Base-by-base conservation (phyloP, 2,797 vertebrate species). In the Sebastes baramenuke region DNA sequence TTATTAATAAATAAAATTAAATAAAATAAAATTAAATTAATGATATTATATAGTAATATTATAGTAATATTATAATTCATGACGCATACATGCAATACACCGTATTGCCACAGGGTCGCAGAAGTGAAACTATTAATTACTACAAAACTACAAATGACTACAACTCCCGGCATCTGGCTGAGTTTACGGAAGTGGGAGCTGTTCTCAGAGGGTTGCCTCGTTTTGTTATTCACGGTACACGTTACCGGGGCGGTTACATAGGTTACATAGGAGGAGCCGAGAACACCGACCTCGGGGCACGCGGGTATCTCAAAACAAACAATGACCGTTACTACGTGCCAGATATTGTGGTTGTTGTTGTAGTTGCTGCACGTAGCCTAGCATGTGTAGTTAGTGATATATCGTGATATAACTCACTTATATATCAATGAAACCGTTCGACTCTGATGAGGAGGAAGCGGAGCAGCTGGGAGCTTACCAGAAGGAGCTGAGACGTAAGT, bases 401-500 rank as follows among this genome's bases (percentile, higher is more conserved):
- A 61, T 0, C 6, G 24, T 52, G 2, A 80, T 67, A 36, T 25
- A 72, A 72, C 22, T 8, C 2, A 1, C 1, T 30, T 59, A 16
- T 4, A 10, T 9, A 61, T 56, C 30, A 79, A 96, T 96, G 95
- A 95, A 94, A 84, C 81, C 91, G 2, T 52, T 93, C 11, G 86
- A 94, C 13, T 94, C 94, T 7, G 95, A 95, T 0, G 93, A 95
- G 46, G 94, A 94, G 8, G 91, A 94, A 2, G 68, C 16, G 9
- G 93, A 95, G 80, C 91, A 93, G 61, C 80, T 92, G 29, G 87
- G 82, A 8, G 79, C 24, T n/a, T 88, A 88, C 29, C 90, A 93
- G 1, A 94, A 93, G 58, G 89, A 95, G 42, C 75, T 95, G 55
- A 94, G 94, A 87, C 92, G 96, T 97, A 80, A 83, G 90, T 87